phyloP scores from a whole-genome alignment of 2,888 invertebrate genomes.

The Chorisops tibialis region DNA sequence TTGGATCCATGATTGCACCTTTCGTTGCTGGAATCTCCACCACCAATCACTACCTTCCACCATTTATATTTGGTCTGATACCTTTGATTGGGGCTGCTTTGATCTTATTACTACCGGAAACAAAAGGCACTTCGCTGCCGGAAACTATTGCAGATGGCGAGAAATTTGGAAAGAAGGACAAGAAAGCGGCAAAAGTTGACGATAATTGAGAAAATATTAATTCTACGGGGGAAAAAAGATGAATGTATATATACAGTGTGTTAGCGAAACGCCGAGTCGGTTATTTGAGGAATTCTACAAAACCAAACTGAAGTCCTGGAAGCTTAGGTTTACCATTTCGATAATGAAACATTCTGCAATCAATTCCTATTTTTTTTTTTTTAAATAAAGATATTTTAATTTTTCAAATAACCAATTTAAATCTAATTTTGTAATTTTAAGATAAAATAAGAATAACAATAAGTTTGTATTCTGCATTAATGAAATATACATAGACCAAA shows the following conservation, averaged over 20 bases:
- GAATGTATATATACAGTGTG: no score
- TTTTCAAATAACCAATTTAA: background rate
- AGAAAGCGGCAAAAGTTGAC: background rate
- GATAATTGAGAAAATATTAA: no score
- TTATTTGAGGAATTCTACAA: background rate
- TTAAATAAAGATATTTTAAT: background rate
- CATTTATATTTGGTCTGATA: constrained; percentile 67
- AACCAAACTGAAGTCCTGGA: background rate
- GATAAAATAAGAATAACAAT: no score
- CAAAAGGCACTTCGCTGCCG: constrained; percentile 58
- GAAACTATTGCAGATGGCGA: constrained; percentile 81
- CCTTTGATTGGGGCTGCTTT: constrained; percentile 67
- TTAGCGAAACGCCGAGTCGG: no score
- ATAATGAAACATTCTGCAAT: no score
- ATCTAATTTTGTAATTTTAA: no score
- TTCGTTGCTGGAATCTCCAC: constrained; percentile 66
- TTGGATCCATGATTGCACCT: constrained; percentile 84
- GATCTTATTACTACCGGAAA: constrained; percentile 66
- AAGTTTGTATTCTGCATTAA: no score
- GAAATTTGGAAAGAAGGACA: constrained; percentile 54
- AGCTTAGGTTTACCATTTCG: no score
- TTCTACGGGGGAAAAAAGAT: no score
- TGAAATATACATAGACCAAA: no score
- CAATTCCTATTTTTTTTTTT: no score
- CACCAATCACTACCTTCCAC: constrained; percentile 62